Base-by-base conservation (phyloP, 2,113 vertebrate species). In the Oryzias celebensis region DNA sequence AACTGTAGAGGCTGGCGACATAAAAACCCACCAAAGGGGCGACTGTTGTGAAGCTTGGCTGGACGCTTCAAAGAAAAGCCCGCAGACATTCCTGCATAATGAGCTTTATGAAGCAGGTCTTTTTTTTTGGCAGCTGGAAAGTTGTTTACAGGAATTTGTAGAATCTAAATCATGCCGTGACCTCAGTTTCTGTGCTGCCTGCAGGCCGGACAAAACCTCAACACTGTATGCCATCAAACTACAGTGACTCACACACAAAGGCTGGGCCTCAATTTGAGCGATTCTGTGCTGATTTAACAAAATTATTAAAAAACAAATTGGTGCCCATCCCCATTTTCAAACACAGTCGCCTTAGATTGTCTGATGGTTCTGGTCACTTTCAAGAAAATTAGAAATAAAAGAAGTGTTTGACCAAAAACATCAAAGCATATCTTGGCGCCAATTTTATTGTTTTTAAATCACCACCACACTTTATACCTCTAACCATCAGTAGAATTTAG, bases 401-500 rank as follows among this genome's bases (percentile, higher is more conserved):
- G 14, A 14, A 1, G 2, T 18, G 24, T 48, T 5, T 8, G 20
- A 22, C 58, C 62, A 70, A 75, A 75, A 86, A 53, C 63, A 15
- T 80, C 71, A 57, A 72, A 24, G 15, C 23, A 60, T 58, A 58
- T 62, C 51, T 14, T 49, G 10, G 64, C 48, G 52, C 36, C 26
- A 28, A 65, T 20, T 52, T 54, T 58, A 14, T 26, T 45, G 65
- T 54, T 54, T 48, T 72, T 58, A 68, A 63, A 73, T 76, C 76
- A 80, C 48, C 73, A 80, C 49, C 69, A 80, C 23, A 31, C 41
- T 50, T 22, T 66, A 60, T 7, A 71, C 58, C 26, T 84, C 41
- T 62, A 78, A 73, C 57, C 52, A 78, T 87, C 68, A 85, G 74
- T 74, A 83, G 73, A 10, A 71, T 80, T 82, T 71, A 80, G 62